Evolutionary conservation across 2,888 invertebrate genomes (phyloP), one percentile per base, ranked within the genome.

Genomic region (Coenonympha arcania): DNA sequence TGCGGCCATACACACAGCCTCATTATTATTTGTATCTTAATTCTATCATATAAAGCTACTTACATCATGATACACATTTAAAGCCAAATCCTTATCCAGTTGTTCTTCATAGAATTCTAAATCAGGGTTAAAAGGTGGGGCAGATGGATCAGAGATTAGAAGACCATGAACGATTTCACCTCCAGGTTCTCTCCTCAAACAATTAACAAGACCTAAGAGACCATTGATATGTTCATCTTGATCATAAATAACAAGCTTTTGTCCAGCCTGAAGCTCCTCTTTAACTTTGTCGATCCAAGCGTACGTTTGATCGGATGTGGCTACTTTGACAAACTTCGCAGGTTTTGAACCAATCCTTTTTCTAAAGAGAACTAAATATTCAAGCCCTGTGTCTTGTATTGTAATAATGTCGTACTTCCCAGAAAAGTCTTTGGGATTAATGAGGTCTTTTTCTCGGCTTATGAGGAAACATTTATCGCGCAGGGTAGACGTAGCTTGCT

Each of bases 141-240:
- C 92, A 1, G 84, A 80, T 0, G 80, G 69, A 59, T 91, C 91
- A 54, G 90, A 71, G 47, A 93, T 89, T 28, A 92, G 87, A 5
- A 94, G 72, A 48, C 90, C 90, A 44, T 87, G 86, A 1, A 90
- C 79, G 1, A 89, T 71, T 58, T 89, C 88, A 39, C 93, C 93
- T 57, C 92, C 92, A 0, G 92, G 90, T 68, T 97, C 96, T 62
- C 88, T 91, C 51, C 93, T 88, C 20, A 98, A 73, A 73, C 97
- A 97, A 63, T 96, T 96, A 0, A 94, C 90, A 46, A 98, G 79
- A n/a, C 98, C 99, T 16, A 96, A 71, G 0, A 97, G 84, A 9
- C 99, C 99, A 68, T 89, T 94, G 5, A 90, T 79, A 2, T 87
- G 84, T 48, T 92, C 90, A 57, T 90, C 89, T 70, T 92, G 89